A percentile compares a stretch with the other conserved stretches of the same genome.
phyloP scores from a whole-genome alignment of 2,797 vertebrate genomes.

The Myripristis jacobus region DNA sequence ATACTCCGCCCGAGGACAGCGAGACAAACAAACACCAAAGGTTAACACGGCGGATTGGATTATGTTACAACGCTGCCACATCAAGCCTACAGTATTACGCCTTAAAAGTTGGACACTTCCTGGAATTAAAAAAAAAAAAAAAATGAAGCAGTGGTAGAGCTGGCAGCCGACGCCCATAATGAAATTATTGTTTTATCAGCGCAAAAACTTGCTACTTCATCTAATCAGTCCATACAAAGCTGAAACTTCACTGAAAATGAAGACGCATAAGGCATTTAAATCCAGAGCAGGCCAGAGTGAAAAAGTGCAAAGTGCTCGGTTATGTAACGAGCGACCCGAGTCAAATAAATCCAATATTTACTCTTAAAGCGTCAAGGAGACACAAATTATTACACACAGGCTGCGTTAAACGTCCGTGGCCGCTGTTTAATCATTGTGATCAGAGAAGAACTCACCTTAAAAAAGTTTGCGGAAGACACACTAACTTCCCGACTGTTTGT shows the following conservation, averaged over 20 bases:
- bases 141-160: not conserved
- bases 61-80: constrained; percentile 8
- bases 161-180: constrained; percentile 68
- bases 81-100: not conserved
- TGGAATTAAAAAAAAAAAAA: no score
- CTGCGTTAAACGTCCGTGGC: not conserved
- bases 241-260: not conserved
- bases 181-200: not conserved
- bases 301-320: constrained; percentile 1
- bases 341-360: constrained; percentile 17
- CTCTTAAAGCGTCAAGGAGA: not conserved
- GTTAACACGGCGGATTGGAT: constrained; percentile 37
- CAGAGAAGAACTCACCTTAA: constrained; percentile 73
- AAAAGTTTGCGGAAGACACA: constrained; percentile 64
- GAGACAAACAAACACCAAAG: constrained; percentile 61
- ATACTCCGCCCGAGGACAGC: constrained; percentile 39
- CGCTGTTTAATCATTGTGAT: constrained; percentile 1
- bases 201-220: not conserved
- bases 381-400: not conserved
- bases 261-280: not conserved
- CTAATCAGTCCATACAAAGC: not conserved
- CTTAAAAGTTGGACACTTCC: constrained; percentile 61
- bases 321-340: constrained; percentile 30
- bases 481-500: constrained; percentile 42
- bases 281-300: not conserved